Evolutionary conservation across 2,113 vertebrate species (phyloP).

Genomic region (Phalacrocorax carbo): DNA sequence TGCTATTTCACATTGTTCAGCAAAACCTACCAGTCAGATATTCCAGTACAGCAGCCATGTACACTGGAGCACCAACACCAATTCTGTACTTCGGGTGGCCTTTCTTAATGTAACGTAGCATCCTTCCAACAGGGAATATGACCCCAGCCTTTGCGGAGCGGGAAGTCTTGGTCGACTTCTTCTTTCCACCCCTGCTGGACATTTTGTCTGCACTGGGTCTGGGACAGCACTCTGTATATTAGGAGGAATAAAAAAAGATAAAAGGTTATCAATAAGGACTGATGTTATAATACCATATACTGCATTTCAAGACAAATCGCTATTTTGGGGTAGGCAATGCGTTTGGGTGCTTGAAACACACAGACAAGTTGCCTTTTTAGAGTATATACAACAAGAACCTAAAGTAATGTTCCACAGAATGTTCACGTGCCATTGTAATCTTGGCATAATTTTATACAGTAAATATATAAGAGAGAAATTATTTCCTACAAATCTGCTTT

Average conservation of each 20-base stretch:
- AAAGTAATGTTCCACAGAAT: neutral
- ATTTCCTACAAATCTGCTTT: neutral
- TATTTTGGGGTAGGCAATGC: neutral
- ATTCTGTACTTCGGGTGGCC: conserved; percentile 95
- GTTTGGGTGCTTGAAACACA: neutral
- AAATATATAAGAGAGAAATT: neutral
- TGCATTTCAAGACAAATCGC: neutral
- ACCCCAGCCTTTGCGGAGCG: conserved; percentile 94
- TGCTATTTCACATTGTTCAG: neutral
- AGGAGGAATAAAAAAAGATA: neutral
- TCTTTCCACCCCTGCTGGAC: conserved; percentile 97
- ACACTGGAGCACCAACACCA: conserved; percentile 94
- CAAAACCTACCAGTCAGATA: conserved; percentile 91
- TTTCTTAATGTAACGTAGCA: conserved; percentile 95
- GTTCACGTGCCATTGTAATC: neutral
- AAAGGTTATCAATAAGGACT: neutral
- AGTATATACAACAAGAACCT: neutral
- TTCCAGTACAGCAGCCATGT: conserved; percentile 96
- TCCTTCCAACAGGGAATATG: conserved; percentile 97
- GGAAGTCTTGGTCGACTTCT: conserved; percentile 94
- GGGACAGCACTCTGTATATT: conserved; percentile 55
- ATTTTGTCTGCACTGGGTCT: conserved; percentile 72
- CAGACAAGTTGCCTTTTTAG: neutral
- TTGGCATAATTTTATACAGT: neutral
- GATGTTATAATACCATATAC: neutral